Conservation (phyloP, 2,888 invertebrate genomes). For the Hartigia nigra region DNA sequence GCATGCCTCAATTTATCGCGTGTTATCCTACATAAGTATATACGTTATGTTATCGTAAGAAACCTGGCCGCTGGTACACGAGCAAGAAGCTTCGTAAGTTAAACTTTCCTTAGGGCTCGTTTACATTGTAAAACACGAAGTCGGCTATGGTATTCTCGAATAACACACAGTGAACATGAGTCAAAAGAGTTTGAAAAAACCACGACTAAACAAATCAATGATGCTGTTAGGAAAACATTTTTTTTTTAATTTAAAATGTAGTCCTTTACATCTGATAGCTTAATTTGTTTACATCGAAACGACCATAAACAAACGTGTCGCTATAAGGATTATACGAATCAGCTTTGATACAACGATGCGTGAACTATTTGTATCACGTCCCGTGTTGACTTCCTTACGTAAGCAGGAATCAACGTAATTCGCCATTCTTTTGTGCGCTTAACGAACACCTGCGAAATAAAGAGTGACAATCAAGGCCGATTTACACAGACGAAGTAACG, state of each 20-base stretch:
- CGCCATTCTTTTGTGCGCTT: neutral
- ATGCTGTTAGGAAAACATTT: neutral
- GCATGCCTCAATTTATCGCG: too few relatives aligned
- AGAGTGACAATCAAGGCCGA: neutral
- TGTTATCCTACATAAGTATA: neutral
- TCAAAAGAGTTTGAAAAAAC: neutral
- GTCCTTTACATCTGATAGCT: neutral
- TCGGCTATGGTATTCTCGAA: neutral
- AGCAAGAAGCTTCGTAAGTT: neutral
- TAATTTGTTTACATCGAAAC: neutral
- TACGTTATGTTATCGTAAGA: neutral
- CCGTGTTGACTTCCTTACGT: conserved; percentile 33
- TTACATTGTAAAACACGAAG: neutral
- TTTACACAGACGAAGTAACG: neutral
- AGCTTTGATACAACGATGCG: conserved; percentile 34
- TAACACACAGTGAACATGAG: neutral
- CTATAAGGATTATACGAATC: neutral
- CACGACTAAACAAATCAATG: neutral
- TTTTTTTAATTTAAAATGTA: neutral
- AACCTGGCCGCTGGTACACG: neutral
- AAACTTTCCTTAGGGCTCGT: neutral
- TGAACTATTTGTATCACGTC: conserved; percentile 41
- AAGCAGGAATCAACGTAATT: conserved; percentile 19
- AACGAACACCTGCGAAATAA: neutral
- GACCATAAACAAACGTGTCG: neutral